Conservation (phyloP, 2,797 vertebrate genomes). For the Tamandua tetradactyla region DNA sequence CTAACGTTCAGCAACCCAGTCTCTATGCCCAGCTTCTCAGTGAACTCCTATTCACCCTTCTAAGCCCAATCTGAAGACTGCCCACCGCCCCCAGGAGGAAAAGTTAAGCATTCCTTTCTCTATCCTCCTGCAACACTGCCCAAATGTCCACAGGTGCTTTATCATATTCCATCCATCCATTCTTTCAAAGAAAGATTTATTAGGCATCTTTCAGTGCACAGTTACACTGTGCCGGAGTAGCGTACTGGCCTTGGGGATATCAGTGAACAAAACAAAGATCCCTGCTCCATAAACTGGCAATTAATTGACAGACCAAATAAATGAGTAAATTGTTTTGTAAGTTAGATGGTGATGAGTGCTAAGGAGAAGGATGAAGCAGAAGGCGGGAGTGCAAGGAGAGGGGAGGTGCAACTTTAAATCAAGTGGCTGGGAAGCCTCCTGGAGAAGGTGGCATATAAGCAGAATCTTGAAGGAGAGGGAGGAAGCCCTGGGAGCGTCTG, state of each 20-base stretch:
- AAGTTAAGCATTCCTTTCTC: neutral
- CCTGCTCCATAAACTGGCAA: neutral
- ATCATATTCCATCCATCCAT: neutral
- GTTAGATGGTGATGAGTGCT: neutral
- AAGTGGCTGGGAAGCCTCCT: neutral
- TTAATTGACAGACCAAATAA: neutral
- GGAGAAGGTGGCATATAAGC: neutral
- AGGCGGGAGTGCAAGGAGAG: neutral
- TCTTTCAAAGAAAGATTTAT: neutral
- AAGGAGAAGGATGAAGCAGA: neutral
- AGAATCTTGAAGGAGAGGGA: neutral
- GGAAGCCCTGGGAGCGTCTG: neutral
- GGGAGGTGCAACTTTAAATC: neutral
- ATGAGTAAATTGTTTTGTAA: neutral
- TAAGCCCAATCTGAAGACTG: neutral
- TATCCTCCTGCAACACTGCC: neutral
- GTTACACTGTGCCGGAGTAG: neutral
- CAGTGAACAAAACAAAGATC: neutral
- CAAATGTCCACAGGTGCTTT: neutral
- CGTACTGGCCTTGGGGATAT: neutral
- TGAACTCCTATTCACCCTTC: neutral
- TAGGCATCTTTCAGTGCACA: too few relatives aligned
- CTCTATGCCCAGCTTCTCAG: neutral
- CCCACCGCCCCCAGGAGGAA: neutral
- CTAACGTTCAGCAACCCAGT: neutral